Base-by-base conservation (phyloP, 2,797 vertebrate species). In the Numenius phaeopus region DNA sequence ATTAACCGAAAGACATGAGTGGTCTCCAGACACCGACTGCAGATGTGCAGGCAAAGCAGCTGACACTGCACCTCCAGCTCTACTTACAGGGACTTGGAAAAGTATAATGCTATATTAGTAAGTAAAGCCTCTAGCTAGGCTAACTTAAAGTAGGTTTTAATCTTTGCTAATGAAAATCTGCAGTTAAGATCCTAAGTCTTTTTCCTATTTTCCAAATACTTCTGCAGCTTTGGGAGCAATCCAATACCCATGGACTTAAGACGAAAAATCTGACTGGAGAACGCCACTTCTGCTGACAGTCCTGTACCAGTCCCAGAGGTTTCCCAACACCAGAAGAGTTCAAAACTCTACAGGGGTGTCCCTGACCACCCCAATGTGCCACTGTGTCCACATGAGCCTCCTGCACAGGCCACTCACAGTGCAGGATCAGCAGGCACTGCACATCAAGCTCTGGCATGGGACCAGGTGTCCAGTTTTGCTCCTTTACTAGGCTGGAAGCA, bases 161-260 rank as follows among this genome's bases (percentile, higher is more conserved):
- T 95, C 69, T 95, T 66, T 86, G 78, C 79, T 96, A 96, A 97
- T 94, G 90, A 87, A 79, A 96, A 96, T 96, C 95, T 83, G 59
- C 65, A 22, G 22, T 67, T 87, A 92, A 84, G 67, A 94, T 79
- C 90, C 69, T 47, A 50, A 70, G 47, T 55, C 11, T 78, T 70
- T 70, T 71, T 50, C 55, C 32, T 5, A 0, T 32, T 62, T 66
- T 49, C 37, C 55, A 87, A 73, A 89, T 87, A 59, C 16, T 79
- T 94, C 44, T 67, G 71, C 30, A 82, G 92, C 58, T 92, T 81
- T 94, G 79, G 26, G n/a, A 10, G 19, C 61, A 89, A 65, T 86
- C 72, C 87, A 88, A 65, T 26, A 58, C 10, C 32, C 32, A 10
- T 26, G 67, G 47, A 57, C 58, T 89, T 77, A 47, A 50, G 81